Base-by-base conservation (phyloP, 2,113 vertebrate species). In the Archocentrus centrarchus region DNA sequence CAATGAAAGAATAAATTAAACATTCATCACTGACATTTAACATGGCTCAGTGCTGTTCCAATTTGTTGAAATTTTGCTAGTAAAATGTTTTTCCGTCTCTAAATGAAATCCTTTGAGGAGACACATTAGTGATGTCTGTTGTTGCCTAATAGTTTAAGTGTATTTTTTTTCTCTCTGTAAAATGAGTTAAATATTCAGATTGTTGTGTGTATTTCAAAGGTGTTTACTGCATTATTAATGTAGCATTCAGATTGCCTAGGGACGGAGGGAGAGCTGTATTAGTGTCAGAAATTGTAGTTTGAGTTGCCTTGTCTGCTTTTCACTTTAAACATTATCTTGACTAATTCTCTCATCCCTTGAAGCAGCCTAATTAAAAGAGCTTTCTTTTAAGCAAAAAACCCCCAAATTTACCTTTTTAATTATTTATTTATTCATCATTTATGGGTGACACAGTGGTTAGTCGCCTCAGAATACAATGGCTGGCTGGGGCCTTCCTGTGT, bases 191-290 rank as follows among this genome's bases (percentile, higher is more conserved):
- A 86, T 88, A 93, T 91, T 93, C 75, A 92, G 44, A 86, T 79
- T 86, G 82, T 88, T 90, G 86, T 91, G 89, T 87, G 87, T 75
- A 82, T 92, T 91, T 93, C 93, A 92, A 86, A 93, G 92, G 91
- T 94, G 93, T 92, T 92, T 91, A 86, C 79, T 95, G 86, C 93
- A 94, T 92, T 95, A 94, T 93, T 93, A 93, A 94, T 94, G 91
- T 62, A 62, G 66, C 75, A 84, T 87, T 88, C 90, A 86, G 85
- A 89, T 84, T 89, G 92, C 86, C 55, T 63, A 58, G 89, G 87
- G 93, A 90, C 1, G 30, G 20, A 63, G 83, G 84, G 85, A 84
- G 88, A 88, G 93, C 84, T 85, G 87, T 89, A 92, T 92, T 92
- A 92, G 89, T 89, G 92, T 93, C 89, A 89, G 88, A 90, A 88